These are phyloP conservation scores for Pangasius krempfi DNA, from an alignment of 2,797 vertebrate species.

Conservation along the genomic window DNA sequence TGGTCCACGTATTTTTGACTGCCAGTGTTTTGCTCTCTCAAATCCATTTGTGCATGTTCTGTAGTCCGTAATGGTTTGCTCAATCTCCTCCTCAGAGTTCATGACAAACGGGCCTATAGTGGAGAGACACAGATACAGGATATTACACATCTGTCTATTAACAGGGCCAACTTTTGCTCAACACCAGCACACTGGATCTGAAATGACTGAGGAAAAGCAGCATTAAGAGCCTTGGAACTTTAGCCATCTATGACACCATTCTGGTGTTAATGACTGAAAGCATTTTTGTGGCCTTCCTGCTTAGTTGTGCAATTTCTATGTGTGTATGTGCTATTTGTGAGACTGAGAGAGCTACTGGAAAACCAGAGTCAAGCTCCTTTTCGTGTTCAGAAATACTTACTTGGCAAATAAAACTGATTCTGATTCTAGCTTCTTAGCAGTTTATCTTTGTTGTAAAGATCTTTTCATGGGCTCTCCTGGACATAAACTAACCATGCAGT, in stretches of 20 bases:
- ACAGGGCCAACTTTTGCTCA: background rate
- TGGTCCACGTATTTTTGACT: constrained; percentile 75
- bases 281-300: background rate
- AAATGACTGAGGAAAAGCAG: background rate
- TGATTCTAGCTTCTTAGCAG: background rate
- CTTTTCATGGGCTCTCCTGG: background rate
- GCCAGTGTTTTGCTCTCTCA: constrained; percentile 78
- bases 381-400: background rate
- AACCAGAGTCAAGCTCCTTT: background rate
- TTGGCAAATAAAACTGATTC: background rate
- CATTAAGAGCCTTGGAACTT: background rate
- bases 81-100: constrained; percentile 81
- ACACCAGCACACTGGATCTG: background rate
- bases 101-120: constrained; percentile 79
- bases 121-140: background rate
- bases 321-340: background rate
- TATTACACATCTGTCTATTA: background rate
- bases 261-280: background rate
- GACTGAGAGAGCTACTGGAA: background rate
- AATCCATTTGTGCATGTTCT: constrained; percentile 76
- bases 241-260: background rate
- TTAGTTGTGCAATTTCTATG: background rate
- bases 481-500: background rate
- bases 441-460: too few relatives aligned
- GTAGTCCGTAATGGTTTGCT: constrained; percentile 74